A percentile compares a stretch with the other conserved stretches of the same genome.
Conservation (phyloP, 2,888 invertebrate genomes). For the Xestoiulus laeticollis region DNA sequence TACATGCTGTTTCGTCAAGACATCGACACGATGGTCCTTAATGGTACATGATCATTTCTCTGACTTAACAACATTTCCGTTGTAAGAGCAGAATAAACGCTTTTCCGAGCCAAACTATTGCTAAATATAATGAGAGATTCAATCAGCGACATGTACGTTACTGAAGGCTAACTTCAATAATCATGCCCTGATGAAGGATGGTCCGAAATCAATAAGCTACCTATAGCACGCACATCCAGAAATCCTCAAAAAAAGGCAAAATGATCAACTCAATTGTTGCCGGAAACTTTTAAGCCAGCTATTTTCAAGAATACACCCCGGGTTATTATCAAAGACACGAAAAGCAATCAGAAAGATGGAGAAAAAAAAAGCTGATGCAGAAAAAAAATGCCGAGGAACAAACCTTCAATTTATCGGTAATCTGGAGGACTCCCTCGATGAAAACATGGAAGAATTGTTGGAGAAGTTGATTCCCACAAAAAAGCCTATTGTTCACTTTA, state of each 20-base stretch:
- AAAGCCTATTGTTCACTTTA: not conserved
- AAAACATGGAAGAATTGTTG: slow-evolving; percentile 19
- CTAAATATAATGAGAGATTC: not conserved
- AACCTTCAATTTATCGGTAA: slow-evolving; percentile 34
- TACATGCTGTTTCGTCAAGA: no score
- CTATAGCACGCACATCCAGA: not conserved
- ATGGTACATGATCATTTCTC: not conserved
- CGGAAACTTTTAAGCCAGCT: not conserved
- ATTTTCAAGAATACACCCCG: slow-evolving; percentile 3
- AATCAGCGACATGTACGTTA: not conserved
- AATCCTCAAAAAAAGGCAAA: not conserved
- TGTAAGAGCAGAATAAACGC: not conserved
- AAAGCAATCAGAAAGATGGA: not conserved
- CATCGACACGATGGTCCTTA: no score
- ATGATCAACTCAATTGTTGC: not conserved
- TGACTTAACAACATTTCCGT: not conserved
- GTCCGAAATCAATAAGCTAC: not conserved
- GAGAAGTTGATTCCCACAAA: not conserved
- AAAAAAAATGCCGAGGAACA: slow-evolving; percentile 11
- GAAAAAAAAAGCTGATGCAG: not conserved
- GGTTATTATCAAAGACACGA: not conserved
- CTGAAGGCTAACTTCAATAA: not conserved
- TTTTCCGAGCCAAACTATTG: not conserved
- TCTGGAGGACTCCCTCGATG: not conserved
- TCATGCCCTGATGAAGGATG: not conserved